Conservation (phyloP, 2,113 vertebrate genomes). For the Scomber colias region DNA sequence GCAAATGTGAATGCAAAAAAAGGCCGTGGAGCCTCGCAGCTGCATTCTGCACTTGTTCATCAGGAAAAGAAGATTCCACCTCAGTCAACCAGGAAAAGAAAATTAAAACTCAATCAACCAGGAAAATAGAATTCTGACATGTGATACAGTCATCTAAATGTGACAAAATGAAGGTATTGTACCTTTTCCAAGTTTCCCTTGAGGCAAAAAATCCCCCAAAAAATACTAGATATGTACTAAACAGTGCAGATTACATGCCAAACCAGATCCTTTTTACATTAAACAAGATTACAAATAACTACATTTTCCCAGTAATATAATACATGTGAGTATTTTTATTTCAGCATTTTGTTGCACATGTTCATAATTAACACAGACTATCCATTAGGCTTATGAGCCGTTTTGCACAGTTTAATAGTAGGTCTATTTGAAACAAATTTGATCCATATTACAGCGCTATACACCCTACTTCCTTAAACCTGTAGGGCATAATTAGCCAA, state of each 20-base stretch:
- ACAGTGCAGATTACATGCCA: too few relatives aligned
- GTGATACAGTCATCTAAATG: background rate
- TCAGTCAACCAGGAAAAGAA: background rate
- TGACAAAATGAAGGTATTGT: background rate
- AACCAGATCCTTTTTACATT: too few relatives aligned
- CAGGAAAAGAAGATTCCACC: background rate
- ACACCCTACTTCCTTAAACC: background rate
- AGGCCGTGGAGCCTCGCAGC: background rate
- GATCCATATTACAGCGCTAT: background rate
- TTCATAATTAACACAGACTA: background rate
- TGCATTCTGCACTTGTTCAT: too few relatives aligned
- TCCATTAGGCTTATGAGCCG: background rate
- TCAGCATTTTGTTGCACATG: too few relatives aligned
- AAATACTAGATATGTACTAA: too few relatives aligned
- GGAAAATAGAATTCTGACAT: background rate
- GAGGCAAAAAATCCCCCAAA: too few relatives aligned
- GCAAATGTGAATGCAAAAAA: background rate
- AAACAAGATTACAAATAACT: too few relatives aligned
- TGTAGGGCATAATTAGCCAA: background rate
- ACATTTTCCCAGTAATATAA: too few relatives aligned
- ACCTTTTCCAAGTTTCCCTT: too few relatives aligned
- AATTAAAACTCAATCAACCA: background rate
- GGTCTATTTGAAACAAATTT: background rate
- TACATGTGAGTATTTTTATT: too few relatives aligned
- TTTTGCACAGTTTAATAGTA: background rate